Base-by-base conservation (phyloP, 2,797 vertebrate species). In the Fistularia tabacaria region DNA sequence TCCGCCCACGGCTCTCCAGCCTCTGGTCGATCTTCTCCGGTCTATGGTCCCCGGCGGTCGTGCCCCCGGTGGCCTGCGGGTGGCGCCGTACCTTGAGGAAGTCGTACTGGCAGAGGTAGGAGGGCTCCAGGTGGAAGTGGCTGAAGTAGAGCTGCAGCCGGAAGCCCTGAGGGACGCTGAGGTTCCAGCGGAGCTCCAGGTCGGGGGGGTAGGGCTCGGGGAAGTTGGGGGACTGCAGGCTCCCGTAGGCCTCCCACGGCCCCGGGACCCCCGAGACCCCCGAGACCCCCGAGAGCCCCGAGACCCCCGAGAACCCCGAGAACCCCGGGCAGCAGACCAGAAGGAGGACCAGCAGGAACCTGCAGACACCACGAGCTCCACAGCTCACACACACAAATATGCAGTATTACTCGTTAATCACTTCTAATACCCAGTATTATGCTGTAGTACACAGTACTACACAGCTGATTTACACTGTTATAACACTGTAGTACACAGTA, bases 41-140 rank as follows among this genome's bases (percentile, higher is more conserved):
- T 25, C 25, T 25, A n/a, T n/a, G n/a, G n/a, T n/a, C n/a, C n/a
- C n/a, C n/a, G n/a, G n/a, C n/a, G n/a, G n/a, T n/a, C n/a, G n/a
- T n/a, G n/a, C n/a, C n/a, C n/a, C n/a, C n/a, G n/a, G n/a, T n/a
- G n/a, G 40, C 4, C 14, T 43, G 10, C 7, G 11, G 4, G n/a
- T 14, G 9, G 14, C n/a, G 44, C 44, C 91, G 93, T 74, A 98
- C 97, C 95, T 95, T 94, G 48, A 98, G 90, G 0, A 87, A 94
- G 84, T 99, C 96, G 0, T 98, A 99, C 89, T 99, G 94, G 69
- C 97, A 99, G 68, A 95, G 91, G 86, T 98, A 95, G 46, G 96
- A 99, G 0, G 97, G 94, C 80, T 99, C 97, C 76, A 98, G 80
- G 83, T 98, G 91, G 46, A 99, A 99, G 71, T 98, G 94, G 90